Percentiles rank a stretch among this genome's conserved stretches.
phyloP scores from a whole-genome alignment of 2,797 vertebrate genomes.

The Ceyx erithaca region DNA sequence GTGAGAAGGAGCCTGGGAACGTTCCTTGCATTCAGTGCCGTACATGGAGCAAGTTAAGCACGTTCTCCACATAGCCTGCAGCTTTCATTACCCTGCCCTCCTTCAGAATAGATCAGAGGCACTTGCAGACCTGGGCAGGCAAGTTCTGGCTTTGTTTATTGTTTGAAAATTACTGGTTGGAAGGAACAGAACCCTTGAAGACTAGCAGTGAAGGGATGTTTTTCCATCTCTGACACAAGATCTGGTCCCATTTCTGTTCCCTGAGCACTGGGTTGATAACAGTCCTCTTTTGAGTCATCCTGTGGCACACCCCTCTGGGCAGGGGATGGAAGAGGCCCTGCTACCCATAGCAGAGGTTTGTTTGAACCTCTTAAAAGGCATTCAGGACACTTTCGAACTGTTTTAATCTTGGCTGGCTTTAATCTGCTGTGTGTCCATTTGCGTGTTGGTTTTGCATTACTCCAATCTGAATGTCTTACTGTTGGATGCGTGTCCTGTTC shows the following conservation, averaged over 20 bases:
- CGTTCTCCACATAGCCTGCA: constrained; percentile 22
- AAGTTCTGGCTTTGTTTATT: constrained; percentile 60
- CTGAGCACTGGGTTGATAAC: background rate
- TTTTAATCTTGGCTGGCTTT: constrained; percentile 63
- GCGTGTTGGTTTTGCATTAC: constrained; percentile 50
- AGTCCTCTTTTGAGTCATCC: background rate
- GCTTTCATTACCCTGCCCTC: constrained; percentile 34
- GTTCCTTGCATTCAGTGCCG: background rate
- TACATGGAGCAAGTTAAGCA: constrained; percentile 48
- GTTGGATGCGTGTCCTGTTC: background rate
- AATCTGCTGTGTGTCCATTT: constrained; percentile 26
- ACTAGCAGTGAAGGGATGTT: background rate
- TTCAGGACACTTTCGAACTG: constrained; percentile 37
- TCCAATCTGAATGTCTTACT: constrained; percentile 19
- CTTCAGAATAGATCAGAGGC: constrained; percentile 52
- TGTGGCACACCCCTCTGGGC: background rate
- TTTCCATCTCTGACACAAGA: background rate
- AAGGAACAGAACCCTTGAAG: constrained; percentile 10
- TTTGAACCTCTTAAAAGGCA: background rate
- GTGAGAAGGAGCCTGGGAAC: constrained; percentile 45
- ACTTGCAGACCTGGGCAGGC: constrained; percentile 41
- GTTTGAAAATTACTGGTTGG: constrained; percentile 41
- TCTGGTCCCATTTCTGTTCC: background rate
- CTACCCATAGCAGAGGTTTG: background rate
- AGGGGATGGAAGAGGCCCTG: background rate